Conservation (phyloP, 2,888 invertebrate genomes). For the Drosophila algonquin region DNA sequence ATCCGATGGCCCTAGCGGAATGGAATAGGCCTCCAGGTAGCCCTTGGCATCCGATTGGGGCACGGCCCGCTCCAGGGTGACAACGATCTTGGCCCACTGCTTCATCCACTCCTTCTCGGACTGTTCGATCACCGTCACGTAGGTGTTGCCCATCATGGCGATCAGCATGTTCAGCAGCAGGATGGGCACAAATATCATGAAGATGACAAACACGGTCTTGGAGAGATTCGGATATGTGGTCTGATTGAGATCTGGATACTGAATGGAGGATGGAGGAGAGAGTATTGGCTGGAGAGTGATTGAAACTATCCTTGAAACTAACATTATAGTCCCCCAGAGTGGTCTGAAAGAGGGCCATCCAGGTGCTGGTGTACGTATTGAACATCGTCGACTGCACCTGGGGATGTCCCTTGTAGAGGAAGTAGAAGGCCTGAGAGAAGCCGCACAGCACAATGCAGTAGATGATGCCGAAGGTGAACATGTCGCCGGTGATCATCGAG, state of each 20-base stretch:
- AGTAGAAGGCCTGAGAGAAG: constrained; percentile 97
- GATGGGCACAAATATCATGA: constrained; percentile 99
- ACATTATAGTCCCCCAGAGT: constrained; percentile 99
- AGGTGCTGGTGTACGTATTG: constrained; percentile 93
- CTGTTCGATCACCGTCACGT: constrained; percentile 98
- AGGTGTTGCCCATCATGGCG: constrained; percentile 99
- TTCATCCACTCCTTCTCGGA: constrained; percentile 99
- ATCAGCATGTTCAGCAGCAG: constrained; percentile 97
- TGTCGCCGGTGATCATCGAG: constrained; percentile 99
- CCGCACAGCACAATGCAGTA: constrained; percentile 97
- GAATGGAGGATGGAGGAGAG: background rate
- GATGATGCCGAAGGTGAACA: constrained; percentile 99
- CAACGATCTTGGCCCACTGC: constrained; percentile 99
- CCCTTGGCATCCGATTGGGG: constrained; percentile 94
- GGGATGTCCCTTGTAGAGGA: constrained; percentile 95
- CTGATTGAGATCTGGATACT: constrained; percentile 96
- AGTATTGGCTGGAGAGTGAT: background rate
- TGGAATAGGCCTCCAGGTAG: constrained; percentile 97
- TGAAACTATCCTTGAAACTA: no score
- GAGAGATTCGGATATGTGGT: constrained; percentile 96
- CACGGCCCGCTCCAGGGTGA: constrained; percentile 96
- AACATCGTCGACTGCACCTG: constrained; percentile 92
- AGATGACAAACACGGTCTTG: constrained; percentile 97
- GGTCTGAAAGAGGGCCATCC: constrained; percentile 99
- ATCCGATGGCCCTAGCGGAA: constrained; percentile 93